A percentile compares a stretch with the other conserved stretches of the same genome.
Evolutionary conservation across 2,888 invertebrate genomes (phyloP).

Genomic region (Drosophila neonasuta): DNA sequence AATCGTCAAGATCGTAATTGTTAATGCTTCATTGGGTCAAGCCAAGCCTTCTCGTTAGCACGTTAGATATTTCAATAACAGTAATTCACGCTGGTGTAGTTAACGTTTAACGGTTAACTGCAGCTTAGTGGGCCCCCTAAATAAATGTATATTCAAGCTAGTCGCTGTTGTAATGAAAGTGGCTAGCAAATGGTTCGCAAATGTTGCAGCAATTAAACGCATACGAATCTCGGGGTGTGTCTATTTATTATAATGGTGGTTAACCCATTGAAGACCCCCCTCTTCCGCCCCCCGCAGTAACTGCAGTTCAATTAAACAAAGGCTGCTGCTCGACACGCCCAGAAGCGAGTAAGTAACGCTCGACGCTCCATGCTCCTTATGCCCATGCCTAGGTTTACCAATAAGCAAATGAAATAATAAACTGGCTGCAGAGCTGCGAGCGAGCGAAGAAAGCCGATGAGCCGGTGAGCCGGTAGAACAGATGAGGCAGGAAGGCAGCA

Average conservation of each 20-base stretch:
- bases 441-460: background rate
- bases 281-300: background rate
- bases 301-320: slow-evolving; percentile 49
- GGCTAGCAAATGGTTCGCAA: slow-evolving; percentile 6
- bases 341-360: slow-evolving; percentile 28
- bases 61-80: too few relatives aligned
- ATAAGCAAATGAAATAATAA: slow-evolving; percentile 56
- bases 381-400: slow-evolving; percentile 29
- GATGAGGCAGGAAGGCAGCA: slow-evolving; percentile 25
- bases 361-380: background rate
- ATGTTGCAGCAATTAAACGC: slow-evolving; percentile 37
- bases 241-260: slow-evolving; percentile 2
- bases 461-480: background rate
- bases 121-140: background rate
- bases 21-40: too few relatives aligned
- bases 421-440: slow-evolving; percentile 20
- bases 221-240: slow-evolving; percentile 18
- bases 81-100: too few relatives aligned
- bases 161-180: slow-evolving; percentile 6
- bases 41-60: too few relatives aligned
- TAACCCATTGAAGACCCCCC: background rate
- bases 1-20: too few relatives aligned
- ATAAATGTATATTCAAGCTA: slow-evolving; percentile 1
- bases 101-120: background rate
- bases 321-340: slow-evolving; percentile 36